Base-by-base conservation (phyloP, 92 coral and sea anemone genomes). In the Epizoanthus scotinus region DNA sequence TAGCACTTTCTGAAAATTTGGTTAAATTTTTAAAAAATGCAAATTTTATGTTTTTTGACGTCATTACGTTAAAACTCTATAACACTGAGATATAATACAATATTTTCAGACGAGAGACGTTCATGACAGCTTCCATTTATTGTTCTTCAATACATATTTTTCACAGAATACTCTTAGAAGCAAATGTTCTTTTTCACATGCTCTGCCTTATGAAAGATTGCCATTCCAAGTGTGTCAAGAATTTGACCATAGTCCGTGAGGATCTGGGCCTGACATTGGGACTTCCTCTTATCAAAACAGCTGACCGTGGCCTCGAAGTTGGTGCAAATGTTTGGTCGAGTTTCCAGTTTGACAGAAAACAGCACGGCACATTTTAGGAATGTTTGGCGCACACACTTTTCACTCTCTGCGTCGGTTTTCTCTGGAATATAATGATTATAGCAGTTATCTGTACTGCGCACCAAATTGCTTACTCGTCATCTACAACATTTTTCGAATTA, bases 261-360 rank as follows among this genome's bases (percentile, higher is more conserved):
- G 34, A 73, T 55, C 28, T 52, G n/a, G 17, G 79, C 53, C 5
- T 55, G 38, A 58, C 79, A 73, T 29, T 56, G 28, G 4, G 49
- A 29, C 27, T 28, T 56, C 34, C 21, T 73, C 26, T 19, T 3
- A 21, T 73, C 40, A 54, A 73, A 73, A n/a, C 79, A 73, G 9
- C 38, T 5, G 4, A 73, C 79, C 8, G 79, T 73, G 25, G 79
- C 79, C 27, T 73, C 65, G 38, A 73, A 73, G 29, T 53, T 63
- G 2, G 18, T 73, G 79, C 79, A 73, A 49, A 73, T 73, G 65
- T 73, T 55, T 2, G 64, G 79, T 2, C 15, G 50, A 14, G 79
- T 73, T 56, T 73, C 65, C 27, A 73, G 26, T 14, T 73, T 27
- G 7, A 6, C 49, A 15, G 79, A 54, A 29, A 73, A 73, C 13